Conservation (phyloP, 2,888 invertebrate genomes). For the Chrysolina haemoptera region DNA sequence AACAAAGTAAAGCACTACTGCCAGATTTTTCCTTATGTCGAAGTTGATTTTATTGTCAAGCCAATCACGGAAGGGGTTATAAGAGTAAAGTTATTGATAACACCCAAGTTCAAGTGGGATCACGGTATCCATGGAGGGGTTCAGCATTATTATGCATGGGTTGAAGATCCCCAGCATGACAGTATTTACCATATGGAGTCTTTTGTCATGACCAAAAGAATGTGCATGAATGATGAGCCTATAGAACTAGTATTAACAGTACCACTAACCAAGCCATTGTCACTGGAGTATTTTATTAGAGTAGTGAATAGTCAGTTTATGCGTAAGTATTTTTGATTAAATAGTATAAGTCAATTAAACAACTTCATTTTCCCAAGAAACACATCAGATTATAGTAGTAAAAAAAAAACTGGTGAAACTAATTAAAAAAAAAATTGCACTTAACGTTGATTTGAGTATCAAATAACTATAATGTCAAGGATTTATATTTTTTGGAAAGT, state of each 20-base stretch:
- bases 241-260: constrained; percentile 95
- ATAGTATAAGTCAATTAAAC: background rate
- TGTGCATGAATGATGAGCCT: constrained; percentile 78
- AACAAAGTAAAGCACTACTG: constrained; percentile 85
- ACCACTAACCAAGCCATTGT: constrained; percentile 91
- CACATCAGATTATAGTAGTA: too few relatives aligned
- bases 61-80: constrained; percentile 96
- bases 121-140: constrained; percentile 88
- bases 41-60: constrained; percentile 88
- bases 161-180: constrained; percentile 95
- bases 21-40: constrained; percentile 86
- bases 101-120: constrained; percentile 87
- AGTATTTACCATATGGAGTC: constrained; percentile 97
- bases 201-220: constrained; percentile 76
- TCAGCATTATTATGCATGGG: constrained; percentile 96
- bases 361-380: background rate
- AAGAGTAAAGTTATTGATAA: constrained; percentile 85
- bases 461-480: too few relatives aligned
- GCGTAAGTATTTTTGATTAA: constrained; percentile 60
- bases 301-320: constrained; percentile 91
- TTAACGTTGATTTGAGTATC: too few relatives aligned
- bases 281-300: constrained; percentile 91
- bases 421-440: too few relatives aligned
- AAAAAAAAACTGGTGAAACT: too few relatives aligned
- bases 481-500: too few relatives aligned